Evolutionary conservation across 2,797 vertebrate species (phyloP).

Genomic region (Coendou prehensilis): DNA sequence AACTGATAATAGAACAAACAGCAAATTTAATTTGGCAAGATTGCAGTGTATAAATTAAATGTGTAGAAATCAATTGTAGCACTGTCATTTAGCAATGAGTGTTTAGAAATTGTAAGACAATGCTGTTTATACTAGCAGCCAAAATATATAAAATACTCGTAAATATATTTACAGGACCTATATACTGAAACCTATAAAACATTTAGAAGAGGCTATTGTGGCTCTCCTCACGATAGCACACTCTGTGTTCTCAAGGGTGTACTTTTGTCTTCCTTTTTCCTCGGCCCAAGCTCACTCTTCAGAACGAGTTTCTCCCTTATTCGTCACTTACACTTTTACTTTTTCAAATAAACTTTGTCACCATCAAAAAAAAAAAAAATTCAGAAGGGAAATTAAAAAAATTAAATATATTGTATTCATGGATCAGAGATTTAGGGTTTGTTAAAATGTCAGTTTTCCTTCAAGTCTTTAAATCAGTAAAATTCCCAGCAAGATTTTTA

Average conservation of each 20-base stretch:
- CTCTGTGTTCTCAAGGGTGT: not conserved
- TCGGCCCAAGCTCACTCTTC: not conserved
- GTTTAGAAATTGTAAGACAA: not conserved
- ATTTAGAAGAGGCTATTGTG: not conserved
- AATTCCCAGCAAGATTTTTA: conserved; percentile 3
- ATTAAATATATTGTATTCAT: not conserved
- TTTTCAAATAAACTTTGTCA: not conserved
- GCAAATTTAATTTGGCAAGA: not conserved
- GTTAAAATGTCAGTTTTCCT: conserved; percentile 8
- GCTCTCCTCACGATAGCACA: not conserved
- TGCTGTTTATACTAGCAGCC: not conserved
- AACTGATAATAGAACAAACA: not conserved
- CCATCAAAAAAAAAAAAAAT: not conserved
- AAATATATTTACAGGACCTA: not conserved
- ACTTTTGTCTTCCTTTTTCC: not conserved
- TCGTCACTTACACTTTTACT: not conserved
- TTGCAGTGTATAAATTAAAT: not conserved
- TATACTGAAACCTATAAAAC: not conserved
- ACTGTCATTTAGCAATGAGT: not conserved
- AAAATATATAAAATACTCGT: not conserved
- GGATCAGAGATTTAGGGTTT: not conserved
- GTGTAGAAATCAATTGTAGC: not conserved
- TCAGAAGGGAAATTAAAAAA: not conserved
- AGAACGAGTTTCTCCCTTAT: not conserved
- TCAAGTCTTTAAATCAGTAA: not conserved